These are phyloP conservation scores for Bursaphelenchus okinawaensis DNA, from an alignment of 2,888 invertebrate species.

Conservation along the genomic window DNA sequence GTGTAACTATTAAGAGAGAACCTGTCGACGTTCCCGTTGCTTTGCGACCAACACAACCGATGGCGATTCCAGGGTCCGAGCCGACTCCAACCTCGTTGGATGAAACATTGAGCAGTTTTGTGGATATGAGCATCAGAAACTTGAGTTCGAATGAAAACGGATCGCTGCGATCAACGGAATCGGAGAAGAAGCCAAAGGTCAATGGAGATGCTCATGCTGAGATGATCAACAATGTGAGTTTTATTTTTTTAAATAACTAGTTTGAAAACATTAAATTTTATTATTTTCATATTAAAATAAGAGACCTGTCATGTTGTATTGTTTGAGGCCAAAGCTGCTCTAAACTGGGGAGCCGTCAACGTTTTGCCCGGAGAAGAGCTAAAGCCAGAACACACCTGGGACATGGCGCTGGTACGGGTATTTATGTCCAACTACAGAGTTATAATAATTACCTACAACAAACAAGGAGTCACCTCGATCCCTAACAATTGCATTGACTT, in stretches of 20 bases:
- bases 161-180: not conserved
- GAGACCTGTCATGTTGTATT: not conserved
- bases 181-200: not conserved
- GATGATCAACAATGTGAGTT: conserved; percentile 7
- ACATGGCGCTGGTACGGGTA: conserved; percentile 19
- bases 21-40: not conserved
- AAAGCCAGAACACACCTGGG: conserved; percentile 21
- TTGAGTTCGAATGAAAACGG: not conserved
- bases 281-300: not conserved
- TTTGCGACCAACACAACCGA: not conserved
- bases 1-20: not conserved
- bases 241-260: no score
- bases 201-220: not conserved
- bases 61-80: not conserved
- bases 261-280: no score
- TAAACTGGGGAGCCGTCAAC: conserved; percentile 15
- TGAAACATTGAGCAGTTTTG: not conserved
- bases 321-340: no score
- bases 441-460: conserved; percentile 25
- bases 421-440: conserved; percentile 23
- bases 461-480: conserved; percentile 58
- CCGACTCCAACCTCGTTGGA: not conserved
- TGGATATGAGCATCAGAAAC: not conserved
- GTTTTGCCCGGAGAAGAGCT: conserved; percentile 27
- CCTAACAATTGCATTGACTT: conserved; percentile 61